These are phyloP conservation scores for Oenanthe melanoleuca DNA, from an alignment of 2,113 vertebrate genomes.

Conservation along the genomic window DNA sequence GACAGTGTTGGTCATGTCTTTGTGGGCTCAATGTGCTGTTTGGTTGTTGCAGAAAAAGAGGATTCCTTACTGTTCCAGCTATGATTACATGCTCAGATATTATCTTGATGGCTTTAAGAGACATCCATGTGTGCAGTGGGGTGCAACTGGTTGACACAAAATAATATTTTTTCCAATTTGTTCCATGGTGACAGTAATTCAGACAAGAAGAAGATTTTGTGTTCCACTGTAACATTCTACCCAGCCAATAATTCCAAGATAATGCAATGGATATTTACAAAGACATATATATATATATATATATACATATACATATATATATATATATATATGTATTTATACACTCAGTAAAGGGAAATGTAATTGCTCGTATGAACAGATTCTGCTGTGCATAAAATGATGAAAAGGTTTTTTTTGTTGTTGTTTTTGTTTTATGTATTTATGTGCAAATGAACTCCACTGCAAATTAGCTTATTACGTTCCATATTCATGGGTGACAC, in stretches of 20 bases:
- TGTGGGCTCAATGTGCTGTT: slow-evolving; percentile 56
- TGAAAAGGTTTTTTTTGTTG: not conserved
- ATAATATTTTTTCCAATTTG: slow-evolving; percentile 73
- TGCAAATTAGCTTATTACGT: not conserved
- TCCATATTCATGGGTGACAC: not conserved
- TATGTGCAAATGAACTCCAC: not conserved
- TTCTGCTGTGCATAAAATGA: not conserved
- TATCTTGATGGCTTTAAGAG: slow-evolving; percentile 75
- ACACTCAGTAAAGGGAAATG: slow-evolving; percentile 26
- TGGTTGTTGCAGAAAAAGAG: slow-evolving; percentile 62
- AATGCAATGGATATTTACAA: slow-evolving; percentile 46
- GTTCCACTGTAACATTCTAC: slow-evolving; percentile 58
- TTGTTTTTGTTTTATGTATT: not conserved
- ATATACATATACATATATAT: too few species aligned
- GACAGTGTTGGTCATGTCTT: slow-evolving; percentile 49
- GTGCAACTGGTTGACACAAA: slow-evolving; percentile 73
- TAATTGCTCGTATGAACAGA: not conserved
- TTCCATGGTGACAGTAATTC: slow-evolving; percentile 72
- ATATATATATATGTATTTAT: not conserved
- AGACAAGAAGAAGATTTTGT: slow-evolving; percentile 68
- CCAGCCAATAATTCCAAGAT: slow-evolving; percentile 44
- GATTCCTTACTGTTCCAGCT: slow-evolving; percentile 72
- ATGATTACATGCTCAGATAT: slow-evolving; percentile 72
- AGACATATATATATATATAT: not conserved
- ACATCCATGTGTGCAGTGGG: slow-evolving; percentile 67